phyloP scores from a whole-genome alignment of 2,797 vertebrate genomes.

The Catamblyrhynchus diadema region DNA sequence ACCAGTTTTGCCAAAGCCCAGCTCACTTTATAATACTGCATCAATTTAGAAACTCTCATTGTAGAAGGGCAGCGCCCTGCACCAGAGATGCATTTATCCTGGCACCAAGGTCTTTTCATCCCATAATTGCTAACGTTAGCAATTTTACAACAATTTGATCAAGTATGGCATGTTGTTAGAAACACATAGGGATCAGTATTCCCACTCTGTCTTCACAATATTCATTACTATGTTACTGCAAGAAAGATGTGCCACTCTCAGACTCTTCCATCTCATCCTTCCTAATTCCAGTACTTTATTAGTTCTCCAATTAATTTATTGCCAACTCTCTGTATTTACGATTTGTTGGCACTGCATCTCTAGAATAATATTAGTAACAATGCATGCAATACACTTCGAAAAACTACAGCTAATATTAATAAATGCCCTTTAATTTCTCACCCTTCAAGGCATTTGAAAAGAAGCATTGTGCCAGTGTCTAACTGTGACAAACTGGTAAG shows the following conservation, averaged over 20 bases:
- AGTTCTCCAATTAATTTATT: conserved; percentile 12
- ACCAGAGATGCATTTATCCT: not conserved
- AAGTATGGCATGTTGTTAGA: not conserved
- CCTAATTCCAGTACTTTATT: not conserved
- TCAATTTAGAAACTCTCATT: not conserved
- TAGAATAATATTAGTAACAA: conserved; percentile 2
- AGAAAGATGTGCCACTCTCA: not conserved
- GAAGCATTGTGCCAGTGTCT: not conserved
- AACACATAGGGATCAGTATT: not conserved
- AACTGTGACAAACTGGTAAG: not conserved
- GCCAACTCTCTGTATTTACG: not conserved
- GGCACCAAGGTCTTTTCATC: not conserved
- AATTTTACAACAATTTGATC: not conserved
- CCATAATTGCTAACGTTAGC: not conserved
- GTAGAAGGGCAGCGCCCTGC: not conserved
- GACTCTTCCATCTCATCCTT: not conserved
- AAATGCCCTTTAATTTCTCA: not conserved
- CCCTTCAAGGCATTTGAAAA: not conserved
- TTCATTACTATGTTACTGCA: not conserved
- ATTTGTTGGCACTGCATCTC: conserved; percentile 1
- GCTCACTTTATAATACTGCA: not conserved
- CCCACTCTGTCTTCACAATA: not conserved
- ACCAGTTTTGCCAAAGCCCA: not conserved
- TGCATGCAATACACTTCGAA: not conserved
- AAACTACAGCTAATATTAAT: not conserved